A percentile compares a stretch with the other conserved stretches of the same genome.
Evolutionary conservation across 2,797 vertebrate species (phyloP).

Genomic region (Gobionotothen gibberifrons): DNA sequence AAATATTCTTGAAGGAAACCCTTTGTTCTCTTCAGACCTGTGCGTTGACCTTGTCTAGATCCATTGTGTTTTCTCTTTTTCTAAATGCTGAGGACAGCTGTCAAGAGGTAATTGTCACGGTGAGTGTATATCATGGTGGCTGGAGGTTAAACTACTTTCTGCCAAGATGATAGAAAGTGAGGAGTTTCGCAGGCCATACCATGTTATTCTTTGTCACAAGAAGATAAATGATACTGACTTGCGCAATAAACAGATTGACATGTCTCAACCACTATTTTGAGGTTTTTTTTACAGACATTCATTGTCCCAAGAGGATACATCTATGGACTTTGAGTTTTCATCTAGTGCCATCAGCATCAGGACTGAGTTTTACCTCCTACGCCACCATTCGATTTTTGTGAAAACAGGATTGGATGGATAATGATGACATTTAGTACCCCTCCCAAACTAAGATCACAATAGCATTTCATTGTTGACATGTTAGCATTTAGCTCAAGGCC

Average conservation of each 20-base stretch:
- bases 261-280: background rate
- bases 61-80: slow-evolving; percentile 16
- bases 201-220: background rate
- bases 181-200: slow-evolving; percentile 9
- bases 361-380: no score
- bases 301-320: background rate
- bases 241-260: rapidly evolving
- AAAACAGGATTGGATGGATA: background rate
- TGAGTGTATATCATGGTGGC: background rate
- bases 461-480: no score
- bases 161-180: slow-evolving; percentile 1
- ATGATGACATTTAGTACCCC: background rate
- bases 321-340: no score
- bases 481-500: no score
- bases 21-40: slow-evolving; percentile 9
- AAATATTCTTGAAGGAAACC: slow-evolving; percentile 11
- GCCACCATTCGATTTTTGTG: background rate
- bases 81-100: background rate
- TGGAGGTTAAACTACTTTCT: background rate
- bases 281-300: no score
- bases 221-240: background rate
- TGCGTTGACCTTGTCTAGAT: slow-evolving; percentile 36
- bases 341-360: no score
- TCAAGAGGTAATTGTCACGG: slow-evolving; percentile 4
- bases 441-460: no score